Base-by-base conservation (phyloP, 2,113 vertebrate genomes). In the Thomomys bottae region DNA sequence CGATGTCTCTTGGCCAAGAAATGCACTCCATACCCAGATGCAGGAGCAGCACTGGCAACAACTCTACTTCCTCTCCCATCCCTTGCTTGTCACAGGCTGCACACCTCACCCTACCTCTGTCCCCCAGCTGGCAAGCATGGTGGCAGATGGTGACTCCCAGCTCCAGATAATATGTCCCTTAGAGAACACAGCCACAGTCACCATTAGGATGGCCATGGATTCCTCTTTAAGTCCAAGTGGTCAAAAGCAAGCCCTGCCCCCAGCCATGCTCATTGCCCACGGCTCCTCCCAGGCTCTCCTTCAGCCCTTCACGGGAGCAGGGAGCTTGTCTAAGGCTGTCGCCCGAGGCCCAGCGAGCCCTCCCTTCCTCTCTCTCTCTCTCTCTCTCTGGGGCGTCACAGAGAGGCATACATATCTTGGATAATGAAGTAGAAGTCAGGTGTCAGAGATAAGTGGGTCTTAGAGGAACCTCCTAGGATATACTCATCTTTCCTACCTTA, bases 1-100 rank as follows among this genome's bases (percentile, higher is more conserved):
- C 63, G 92, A 71, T 12, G 1, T 0, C 0, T 72, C 15, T 89
- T 87, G 94, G 96, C 92, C 84, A 95, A 83, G 85, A 95, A 26
- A 66, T 11, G 1, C 0, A 2, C 61, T 32, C 63, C 17, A 1
- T 2, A 38, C 14, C 24, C 9, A 34, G 59, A 70, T 9, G 30
- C 12, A 4, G n/a, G 17, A 42, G 57, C 38, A n/a, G n/a, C 7
- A 34, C 24, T 14, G 57, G 78, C 24, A 2, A 17, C 23, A 6
- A 10, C 2, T 5, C 20, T 18, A 7, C 66, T 76, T 86, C 40
- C n/a, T 54, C 18, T 73, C 28, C 85, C 63, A 36, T 57, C 14
- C 89, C 36, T 21, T 54, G 66, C 36, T 21, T 54, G 66, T 15
- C 32, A 17, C 4, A 14, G 34, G 28, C 72, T 49, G 30, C 18